Conservation (phyloP, 2,113 vertebrate species). For the Oplegnathus fasciatus region DNA sequence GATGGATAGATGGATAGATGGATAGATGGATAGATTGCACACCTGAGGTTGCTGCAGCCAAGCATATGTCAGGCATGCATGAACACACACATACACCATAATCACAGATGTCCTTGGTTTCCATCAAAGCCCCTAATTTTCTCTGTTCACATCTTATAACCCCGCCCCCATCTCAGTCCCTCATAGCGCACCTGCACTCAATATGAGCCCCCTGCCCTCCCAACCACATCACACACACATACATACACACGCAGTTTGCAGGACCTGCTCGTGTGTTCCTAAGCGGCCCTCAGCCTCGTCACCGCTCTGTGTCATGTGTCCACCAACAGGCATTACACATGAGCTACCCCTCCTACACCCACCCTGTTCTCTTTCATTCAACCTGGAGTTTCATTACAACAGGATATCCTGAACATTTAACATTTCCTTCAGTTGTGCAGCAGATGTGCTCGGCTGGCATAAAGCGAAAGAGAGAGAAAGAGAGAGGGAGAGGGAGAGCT, state of each 20-base stretch:
- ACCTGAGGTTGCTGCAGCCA: slow-evolving; percentile 35
- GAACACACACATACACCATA: slow-evolving; percentile 60
- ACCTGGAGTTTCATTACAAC: slow-evolving; percentile 77
- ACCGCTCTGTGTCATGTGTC: slow-evolving; percentile 61
- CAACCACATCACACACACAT: slow-evolving; percentile 44
- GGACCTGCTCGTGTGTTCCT: slow-evolving; percentile 56
- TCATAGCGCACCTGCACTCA: slow-evolving; percentile 76
- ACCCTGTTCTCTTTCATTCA: slow-evolving; percentile 69
- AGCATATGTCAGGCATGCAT: slow-evolving; percentile 50
- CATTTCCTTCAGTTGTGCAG: slow-evolving; percentile 79
- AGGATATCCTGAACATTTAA: slow-evolving; percentile 85
- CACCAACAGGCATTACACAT: slow-evolving; percentile 68
- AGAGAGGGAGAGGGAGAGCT: slow-evolving; percentile 6
- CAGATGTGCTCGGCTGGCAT: slow-evolving; percentile 78
- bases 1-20: slow-evolving; percentile 30
- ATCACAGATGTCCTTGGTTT: slow-evolving; percentile 76
- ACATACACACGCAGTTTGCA: slow-evolving; percentile 21
- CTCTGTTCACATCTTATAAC: slow-evolving; percentile 64
- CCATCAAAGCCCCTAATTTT: slow-evolving; percentile 79
- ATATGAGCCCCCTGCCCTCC: slow-evolving; percentile 71
- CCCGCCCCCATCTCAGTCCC: slow-evolving; percentile 53
- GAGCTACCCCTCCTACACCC: slow-evolving; percentile 56
- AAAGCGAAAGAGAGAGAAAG: slow-evolving; percentile 27
- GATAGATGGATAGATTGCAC: slow-evolving; percentile 20
- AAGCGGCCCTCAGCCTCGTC: slow-evolving; percentile 43